Conservation (phyloP, 2,113 vertebrate species). For the Aptenodytes forsteri region DNA sequence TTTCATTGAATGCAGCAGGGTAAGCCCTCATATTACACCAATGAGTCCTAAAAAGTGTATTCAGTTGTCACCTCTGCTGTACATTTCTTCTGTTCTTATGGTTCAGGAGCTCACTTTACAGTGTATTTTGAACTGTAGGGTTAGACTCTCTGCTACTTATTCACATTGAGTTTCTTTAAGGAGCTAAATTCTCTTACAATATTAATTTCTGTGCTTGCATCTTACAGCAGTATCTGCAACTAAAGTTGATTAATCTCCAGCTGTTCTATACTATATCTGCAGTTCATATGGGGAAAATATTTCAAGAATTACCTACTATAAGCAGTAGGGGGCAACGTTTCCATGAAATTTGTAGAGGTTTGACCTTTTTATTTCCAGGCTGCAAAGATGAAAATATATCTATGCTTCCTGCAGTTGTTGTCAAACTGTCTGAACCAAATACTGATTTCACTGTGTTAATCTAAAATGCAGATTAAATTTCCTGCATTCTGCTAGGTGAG, state of each 20-base stretch:
- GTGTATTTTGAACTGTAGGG: background rate
- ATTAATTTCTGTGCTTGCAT: background rate
- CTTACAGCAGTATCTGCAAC: background rate
- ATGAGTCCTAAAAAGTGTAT: background rate
- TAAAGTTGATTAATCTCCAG: background rate
- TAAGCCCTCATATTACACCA: background rate
- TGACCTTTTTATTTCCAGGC: background rate
- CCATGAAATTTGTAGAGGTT: background rate
- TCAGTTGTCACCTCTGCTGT: background rate
- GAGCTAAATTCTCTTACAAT: background rate
- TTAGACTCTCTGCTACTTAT: background rate
- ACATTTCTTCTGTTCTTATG: rapidly evolving
- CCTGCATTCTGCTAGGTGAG: background rate
- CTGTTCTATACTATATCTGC: background rate
- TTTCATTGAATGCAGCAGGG: background rate
- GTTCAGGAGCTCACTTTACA: background rate
- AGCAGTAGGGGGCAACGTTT: background rate
- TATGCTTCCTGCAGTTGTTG: background rate
- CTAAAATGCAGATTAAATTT: background rate
- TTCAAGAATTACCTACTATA: background rate
- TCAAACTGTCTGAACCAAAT: background rate
- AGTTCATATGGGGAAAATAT: background rate
- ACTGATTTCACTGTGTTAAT: background rate
- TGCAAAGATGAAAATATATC: background rate
- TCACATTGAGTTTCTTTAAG: no score